Evolutionary conservation across 2,888 invertebrate genomes (phyloP), one percentile per base, ranked within the genome.

Genomic region (Drosophila histrio): DNA sequence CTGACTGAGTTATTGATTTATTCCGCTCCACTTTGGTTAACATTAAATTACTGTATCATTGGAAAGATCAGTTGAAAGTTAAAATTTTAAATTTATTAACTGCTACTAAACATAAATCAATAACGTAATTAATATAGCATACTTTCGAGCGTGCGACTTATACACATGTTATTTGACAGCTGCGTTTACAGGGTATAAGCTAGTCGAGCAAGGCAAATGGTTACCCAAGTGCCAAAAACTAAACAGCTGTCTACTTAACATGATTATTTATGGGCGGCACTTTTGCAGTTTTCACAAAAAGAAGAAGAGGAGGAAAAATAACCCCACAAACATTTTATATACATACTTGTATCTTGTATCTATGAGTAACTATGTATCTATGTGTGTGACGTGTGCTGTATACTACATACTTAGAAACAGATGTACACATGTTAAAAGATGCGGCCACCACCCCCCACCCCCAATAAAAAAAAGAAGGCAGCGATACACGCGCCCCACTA

Each of bases 401-500:
- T n/a, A n/a, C n/a, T n/a, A 38, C 34, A 50, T 39, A 58, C 28
- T 38, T 41, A 44, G 38, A 53, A 30, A 64, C 62, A 54, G 52
- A 50, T 65, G 62, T 57, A 58, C 32, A 43, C 52, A 57, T 54
- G 46, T 46, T 64, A 30, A 60, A 39, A 60, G 50, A 36, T 24
- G 38, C 46, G 44, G 15, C 47, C 39, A 30, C 11, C 8, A 13
- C 46, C 36, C 43, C 50, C 15, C 54, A 46, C 32, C 39, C 22
- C 47, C 44, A 19, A 44, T n/a, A n/a, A n/a, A n/a, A n/a, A n/a
- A n/a, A n/a, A n/a, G 26, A 43, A 61, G 41, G 22, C 19, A 49
- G 47, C 70, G 47, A 57, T 63, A 59, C 46, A 78, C 79, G 69
- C 84, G 68, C 64, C 74, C 81, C 66, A 73, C 66, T 67, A 72